phyloP scores from a whole-genome alignment of 2,797 vertebrate genomes.

The Taeniopygia guttata region DNA sequence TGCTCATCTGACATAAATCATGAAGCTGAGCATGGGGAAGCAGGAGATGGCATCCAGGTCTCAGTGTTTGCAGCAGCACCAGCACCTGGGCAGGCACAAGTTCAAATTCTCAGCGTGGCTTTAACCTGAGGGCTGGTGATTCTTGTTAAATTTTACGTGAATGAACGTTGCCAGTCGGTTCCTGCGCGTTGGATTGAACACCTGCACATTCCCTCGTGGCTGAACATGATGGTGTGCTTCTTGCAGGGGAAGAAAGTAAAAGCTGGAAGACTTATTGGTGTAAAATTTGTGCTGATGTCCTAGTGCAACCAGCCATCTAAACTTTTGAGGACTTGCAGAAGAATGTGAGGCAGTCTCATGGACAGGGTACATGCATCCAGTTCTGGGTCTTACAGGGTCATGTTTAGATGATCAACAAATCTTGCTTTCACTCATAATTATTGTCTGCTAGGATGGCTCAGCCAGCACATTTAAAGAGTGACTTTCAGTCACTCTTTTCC shows the following conservation, averaged over 20 bases:
- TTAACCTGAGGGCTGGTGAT: conserved; percentile 44
- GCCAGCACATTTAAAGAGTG: background rate
- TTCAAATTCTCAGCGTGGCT: conserved; percentile 34
- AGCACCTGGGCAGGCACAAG: conserved; percentile 32
- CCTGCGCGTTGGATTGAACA: background rate
- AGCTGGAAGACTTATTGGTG: background rate
- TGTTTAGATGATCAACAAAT: background rate
- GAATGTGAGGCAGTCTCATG: background rate
- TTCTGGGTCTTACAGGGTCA: background rate
- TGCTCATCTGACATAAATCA: background rate
- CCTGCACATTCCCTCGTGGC: conserved; percentile 48
- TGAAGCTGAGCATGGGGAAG: background rate
- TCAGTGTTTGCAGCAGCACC: background rate
- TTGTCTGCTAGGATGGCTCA: background rate
- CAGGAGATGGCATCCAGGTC: background rate
- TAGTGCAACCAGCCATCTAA: background rate
- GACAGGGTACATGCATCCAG: rapidly evolving
- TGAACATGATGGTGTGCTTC: background rate
- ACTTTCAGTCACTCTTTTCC: no score
- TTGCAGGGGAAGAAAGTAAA: background rate
- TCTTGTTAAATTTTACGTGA: conserved; percentile 47
- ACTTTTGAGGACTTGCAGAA: background rate
- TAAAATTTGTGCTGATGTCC: background rate
- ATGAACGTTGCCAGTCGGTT: background rate
- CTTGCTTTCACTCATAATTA: background rate